A percentile compares a stretch with the other conserved stretches of the same genome.
These are phyloP conservation scores for Phocoena sinus DNA, from an alignment of 2,113 vertebrate species.

Conservation along the genomic window DNA sequence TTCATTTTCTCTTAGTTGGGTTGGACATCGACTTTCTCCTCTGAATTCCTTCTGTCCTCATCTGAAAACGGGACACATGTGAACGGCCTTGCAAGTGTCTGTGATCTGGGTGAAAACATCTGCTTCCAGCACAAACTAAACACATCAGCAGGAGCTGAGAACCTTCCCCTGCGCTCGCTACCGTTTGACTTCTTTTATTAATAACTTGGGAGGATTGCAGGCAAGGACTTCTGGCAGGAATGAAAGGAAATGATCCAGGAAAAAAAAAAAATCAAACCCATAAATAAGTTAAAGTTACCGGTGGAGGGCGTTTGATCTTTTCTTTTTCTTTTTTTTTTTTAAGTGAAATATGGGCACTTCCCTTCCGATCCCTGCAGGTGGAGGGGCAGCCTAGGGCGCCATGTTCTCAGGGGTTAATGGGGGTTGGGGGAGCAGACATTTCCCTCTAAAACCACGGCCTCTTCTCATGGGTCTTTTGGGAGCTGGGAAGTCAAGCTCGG, in stretches of 20 bases:
- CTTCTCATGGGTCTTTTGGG: background rate
- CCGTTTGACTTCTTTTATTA: conserved; percentile 68
- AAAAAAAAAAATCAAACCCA: conserved; percentile 50
- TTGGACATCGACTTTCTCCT: background rate
- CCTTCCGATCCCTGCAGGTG: conserved; percentile 44
- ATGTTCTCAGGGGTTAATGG: background rate
- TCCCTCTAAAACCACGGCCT: background rate
- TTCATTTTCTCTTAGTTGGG: background rate
- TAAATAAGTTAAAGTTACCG: conserved; percentile 62
- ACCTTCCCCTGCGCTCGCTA: background rate
- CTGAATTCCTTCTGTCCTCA: background rate
- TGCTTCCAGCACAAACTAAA: conserved; percentile 48
- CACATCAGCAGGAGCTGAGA: conserved; percentile 39
- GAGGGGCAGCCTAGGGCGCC: background rate
- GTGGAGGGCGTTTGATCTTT: conserved; percentile 53
- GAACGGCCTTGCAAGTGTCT: conserved; percentile 42
- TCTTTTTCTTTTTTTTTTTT: background rate
- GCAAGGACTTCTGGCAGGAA: conserved; percentile 50
- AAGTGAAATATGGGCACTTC: conserved; percentile 53
- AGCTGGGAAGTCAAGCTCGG: background rate
- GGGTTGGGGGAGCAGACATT: background rate
- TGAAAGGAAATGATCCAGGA: conserved; percentile 53
- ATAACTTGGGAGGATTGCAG: conserved; percentile 59
- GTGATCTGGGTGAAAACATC: conserved; percentile 53
- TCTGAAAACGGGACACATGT: conserved; percentile 30